Conservation (phyloP, 2,888 invertebrate species). For the Lysandra bellargus region DNA sequence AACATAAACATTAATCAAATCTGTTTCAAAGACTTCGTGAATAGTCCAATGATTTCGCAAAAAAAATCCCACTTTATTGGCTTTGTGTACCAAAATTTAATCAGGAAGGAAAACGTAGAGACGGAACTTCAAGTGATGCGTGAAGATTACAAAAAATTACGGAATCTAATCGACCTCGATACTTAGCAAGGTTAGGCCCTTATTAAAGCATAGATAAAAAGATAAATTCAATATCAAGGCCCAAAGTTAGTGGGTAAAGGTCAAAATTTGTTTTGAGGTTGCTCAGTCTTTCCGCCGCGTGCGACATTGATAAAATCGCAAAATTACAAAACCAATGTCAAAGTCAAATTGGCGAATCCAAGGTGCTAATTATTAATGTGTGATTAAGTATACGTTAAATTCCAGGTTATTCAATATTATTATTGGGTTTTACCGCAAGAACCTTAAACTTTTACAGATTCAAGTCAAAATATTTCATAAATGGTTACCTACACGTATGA, state of each 20-base stretch:
- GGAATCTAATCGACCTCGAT: slow-evolving; percentile 61
- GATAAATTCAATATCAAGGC: slow-evolving; percentile 50
- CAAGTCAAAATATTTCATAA: not conserved
- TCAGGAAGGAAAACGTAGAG: slow-evolving; percentile 61
- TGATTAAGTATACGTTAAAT: not conserved
- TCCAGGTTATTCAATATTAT: not conserved
- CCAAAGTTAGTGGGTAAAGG: slow-evolving; percentile 66
- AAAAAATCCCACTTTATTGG: slow-evolving; percentile 44
- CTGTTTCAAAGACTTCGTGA: not conserved
- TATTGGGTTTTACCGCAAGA: not conserved
- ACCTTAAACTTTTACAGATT: not conserved
- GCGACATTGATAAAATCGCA: slow-evolving; percentile 43
- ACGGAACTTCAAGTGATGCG: slow-evolving; percentile 62
- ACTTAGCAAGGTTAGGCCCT: slow-evolving; percentile 68
- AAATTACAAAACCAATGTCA: slow-evolving; percentile 36
- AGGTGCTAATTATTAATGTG: not conserved
- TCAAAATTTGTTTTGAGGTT: slow-evolving; percentile 53
- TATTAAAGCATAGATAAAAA: slow-evolving; percentile 63
- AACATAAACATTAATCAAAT: not conserved
- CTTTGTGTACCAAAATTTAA: slow-evolving; percentile 53
- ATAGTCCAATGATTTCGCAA: slow-evolving; percentile 20
- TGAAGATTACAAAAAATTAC: slow-evolving; percentile 61
- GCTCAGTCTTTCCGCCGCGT: slow-evolving; percentile 44
- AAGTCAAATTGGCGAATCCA: slow-evolving; percentile 34
- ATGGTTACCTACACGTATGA: not conserved